A percentile compares a stretch with the other conserved stretches of the same genome.
Conservation (phyloP, 35 echinoderm and acorn worm species). For the Apostichopus japonicus region DNA sequence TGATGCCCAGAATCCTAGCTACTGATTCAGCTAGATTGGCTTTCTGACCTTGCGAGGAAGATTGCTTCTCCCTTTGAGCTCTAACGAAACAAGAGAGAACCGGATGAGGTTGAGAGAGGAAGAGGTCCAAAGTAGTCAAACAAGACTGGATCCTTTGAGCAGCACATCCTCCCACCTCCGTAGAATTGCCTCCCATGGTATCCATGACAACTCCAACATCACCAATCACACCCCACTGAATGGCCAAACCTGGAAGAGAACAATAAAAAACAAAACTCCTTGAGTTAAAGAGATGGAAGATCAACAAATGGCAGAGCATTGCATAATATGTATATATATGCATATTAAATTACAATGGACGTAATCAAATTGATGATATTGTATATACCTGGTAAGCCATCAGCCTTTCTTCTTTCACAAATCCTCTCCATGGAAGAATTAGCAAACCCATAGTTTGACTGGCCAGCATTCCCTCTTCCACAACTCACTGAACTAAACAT, state of each 20-base stretch:
- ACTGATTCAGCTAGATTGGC: constrained; percentile 70
- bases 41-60: not conserved
- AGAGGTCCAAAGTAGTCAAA: constrained; percentile 71
- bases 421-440: constrained; percentile 90
- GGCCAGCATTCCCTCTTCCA: constrained; percentile 86
- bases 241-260: constrained; percentile 69
- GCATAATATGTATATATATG: too few species aligned
- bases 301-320: too few species aligned
- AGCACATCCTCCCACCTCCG: constrained; percentile 66
- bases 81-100: constrained; percentile 81
- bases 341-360: too few species aligned
- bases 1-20: constrained; percentile 81
- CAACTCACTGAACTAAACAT: constrained; percentile 89
- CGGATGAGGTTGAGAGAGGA: constrained; percentile 71
- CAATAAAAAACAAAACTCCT: too few species aligned
- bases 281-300: too few species aligned
- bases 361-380: too few species aligned
- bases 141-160: constrained; percentile 86
- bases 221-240: constrained; percentile 94
- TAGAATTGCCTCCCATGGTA: constrained; percentile 75
- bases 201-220: constrained; percentile 92
- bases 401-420: constrained; percentile 76
- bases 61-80: constrained; percentile 26
- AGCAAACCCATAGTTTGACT: constrained; percentile 85
- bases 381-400: constrained; percentile 66